Evolutionary conservation across 2,797 vertebrate genomes (phyloP).

Genomic region (Prionace glauca): DNA sequence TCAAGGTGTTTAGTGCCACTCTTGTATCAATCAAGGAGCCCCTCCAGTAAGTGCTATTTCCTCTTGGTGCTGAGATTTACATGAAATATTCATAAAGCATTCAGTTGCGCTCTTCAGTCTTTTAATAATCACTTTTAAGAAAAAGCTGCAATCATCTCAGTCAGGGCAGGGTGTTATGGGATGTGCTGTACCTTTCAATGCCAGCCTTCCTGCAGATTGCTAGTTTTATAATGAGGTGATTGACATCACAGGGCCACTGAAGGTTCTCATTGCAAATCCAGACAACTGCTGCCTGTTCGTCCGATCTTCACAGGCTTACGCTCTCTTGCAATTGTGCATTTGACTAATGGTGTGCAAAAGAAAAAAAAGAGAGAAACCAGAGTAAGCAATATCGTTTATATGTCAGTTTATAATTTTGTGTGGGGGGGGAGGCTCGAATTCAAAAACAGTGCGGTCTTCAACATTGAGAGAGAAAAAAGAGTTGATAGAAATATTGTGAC

Average conservation of each 20-base stretch:
- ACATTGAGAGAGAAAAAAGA: not conserved
- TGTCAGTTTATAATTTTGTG: slow-evolving; percentile 19
- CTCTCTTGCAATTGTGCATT: slow-evolving; percentile 27
- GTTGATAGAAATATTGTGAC: slow-evolving; percentile 11
- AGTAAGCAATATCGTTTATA: slow-evolving; percentile 28
- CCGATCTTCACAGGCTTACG: not conserved
- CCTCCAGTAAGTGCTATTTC: slow-evolving; percentile 81
- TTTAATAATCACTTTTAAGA: slow-evolving; percentile 91
- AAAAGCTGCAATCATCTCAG: slow-evolving; percentile 88
- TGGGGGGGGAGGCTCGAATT: not conserved
- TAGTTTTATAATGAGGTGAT: slow-evolving; percentile 72
- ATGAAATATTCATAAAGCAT: slow-evolving; percentile 99
- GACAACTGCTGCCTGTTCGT: slow-evolving; percentile 33
- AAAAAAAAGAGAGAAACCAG: not conserved
- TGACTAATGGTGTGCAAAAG: slow-evolving; percentile 31
- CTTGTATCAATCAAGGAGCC: slow-evolving; percentile 86
- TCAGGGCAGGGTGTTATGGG: slow-evolving; percentile 77
- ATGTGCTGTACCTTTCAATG: slow-evolving; percentile 72
- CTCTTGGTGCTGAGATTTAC: slow-evolving; percentile 79
- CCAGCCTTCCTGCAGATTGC: slow-evolving; percentile 69
- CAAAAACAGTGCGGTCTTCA: not conserved
- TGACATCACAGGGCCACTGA: slow-evolving; percentile 61
- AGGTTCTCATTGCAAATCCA: slow-evolving; percentile 58
- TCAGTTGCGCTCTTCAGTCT: slow-evolving; percentile 87
- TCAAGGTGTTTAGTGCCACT: slow-evolving; percentile 85